Evolutionary conservation across 2,888 invertebrate genomes (phyloP), one percentile per base, ranked within the genome.

Genomic region (Pelosia muscerda): DNA sequence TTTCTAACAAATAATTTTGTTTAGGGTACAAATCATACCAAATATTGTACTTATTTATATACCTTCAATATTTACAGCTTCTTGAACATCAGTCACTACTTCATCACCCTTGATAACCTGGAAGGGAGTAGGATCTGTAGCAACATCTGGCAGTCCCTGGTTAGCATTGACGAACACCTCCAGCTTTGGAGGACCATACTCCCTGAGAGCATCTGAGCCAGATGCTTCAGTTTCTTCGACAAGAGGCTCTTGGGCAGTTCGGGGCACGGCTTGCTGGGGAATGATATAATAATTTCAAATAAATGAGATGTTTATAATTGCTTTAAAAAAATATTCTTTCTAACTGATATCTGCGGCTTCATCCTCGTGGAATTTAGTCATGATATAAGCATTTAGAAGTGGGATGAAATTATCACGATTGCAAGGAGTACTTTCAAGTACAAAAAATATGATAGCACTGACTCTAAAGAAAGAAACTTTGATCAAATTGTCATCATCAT

Each of bases 131-230:
- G 90, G 90, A 38, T 92, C 92, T 25, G 86, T 91, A 19, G 77
- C 84, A 0, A 82, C 84, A 59, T 91, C 90, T 13, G 94, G 94
- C 0, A 94, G 81, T 0, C 83, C 87, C 66, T 94, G 94, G 69
- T 84, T 84, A 2, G 83, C 82, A 9, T 85, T 73, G 19, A 88
- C 86, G 84, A n/a, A 77, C 54, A 11, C 79, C 11, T 89, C 88
- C 0, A 84, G 86, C 53, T 93, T 94, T 9, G 95, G 95, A 10
- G 95, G 94, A n/a, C 93, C 92, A 72, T 95, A 95, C 70, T 94
- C 92, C 66, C 91, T 90, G 22, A 95, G 93, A 62, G 92, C 91
- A 63, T 95, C 94, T 11, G 94, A 94, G 0, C 94, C 93, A 26
- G 95, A 94, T 2, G 93, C 91, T 68, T 92, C 93, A 0, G 68